phyloP scores from a whole-genome alignment of 1,140 invertebrate species.

The Eumeta japonica region DNA sequence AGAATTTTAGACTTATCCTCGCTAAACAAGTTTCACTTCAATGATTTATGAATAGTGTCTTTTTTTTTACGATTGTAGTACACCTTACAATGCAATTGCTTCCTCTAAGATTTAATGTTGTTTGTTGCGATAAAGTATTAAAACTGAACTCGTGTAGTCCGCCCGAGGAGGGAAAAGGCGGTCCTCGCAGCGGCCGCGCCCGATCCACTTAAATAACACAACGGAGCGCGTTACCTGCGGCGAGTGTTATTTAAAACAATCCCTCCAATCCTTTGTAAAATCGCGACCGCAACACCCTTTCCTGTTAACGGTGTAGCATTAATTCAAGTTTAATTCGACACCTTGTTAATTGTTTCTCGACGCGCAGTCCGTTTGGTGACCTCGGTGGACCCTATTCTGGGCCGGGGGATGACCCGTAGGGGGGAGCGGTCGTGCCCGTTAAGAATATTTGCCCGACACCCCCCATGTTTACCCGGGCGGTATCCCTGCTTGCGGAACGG shows the following conservation, averaged over 20 bases:
- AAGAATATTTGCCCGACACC: slow-evolving; percentile 53
- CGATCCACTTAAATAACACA: slow-evolving; percentile 6
- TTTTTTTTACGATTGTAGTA: no score
- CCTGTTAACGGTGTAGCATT: slow-evolving; percentile 50
- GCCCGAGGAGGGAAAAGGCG: no score
- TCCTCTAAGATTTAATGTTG: slow-evolving; percentile 32
- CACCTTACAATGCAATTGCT: no score
- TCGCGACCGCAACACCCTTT: slow-evolving; percentile 45
- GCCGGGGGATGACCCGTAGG: slow-evolving; percentile 25
- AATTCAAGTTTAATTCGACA: slow-evolving; percentile 58
- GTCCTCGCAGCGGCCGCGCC: slow-evolving; percentile 12
- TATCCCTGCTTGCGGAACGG: slow-evolving; percentile 41
- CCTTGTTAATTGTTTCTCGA: slow-evolving; percentile 56
- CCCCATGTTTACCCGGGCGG: slow-evolving; percentile 50
- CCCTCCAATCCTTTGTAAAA: slow-evolving; percentile 51
- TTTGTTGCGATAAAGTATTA: slow-evolving; percentile 3
- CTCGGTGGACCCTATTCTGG: no score
- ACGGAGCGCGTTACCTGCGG: slow-evolving; percentile 27
- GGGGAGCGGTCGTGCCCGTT: slow-evolving; percentile 26
- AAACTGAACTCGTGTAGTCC: slow-evolving; percentile 26
- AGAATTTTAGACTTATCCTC: no score
- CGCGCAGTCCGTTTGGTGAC: slow-evolving; percentile 50
- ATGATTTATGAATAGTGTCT: no score
- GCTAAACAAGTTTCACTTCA: no score
- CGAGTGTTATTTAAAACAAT: slow-evolving; percentile 52